phyloP scores from a whole-genome alignment of 2,888 invertebrate species.

The Apoda limacodes region DNA sequence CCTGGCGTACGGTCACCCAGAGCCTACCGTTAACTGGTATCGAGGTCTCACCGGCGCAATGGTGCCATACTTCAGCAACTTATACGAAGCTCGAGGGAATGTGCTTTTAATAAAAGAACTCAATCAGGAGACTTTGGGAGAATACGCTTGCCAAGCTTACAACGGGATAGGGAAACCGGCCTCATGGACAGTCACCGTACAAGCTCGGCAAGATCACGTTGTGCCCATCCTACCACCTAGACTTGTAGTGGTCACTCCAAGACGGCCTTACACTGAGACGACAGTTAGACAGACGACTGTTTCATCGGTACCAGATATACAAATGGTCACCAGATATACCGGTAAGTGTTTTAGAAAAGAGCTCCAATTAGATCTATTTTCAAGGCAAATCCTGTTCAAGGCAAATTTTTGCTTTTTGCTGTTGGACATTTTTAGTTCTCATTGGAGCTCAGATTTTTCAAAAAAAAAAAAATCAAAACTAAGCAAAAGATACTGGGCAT shows the following conservation, averaged over 20 bases:
- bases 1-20: conserved; percentile 84
- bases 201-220: conserved; percentile 79
- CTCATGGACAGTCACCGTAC: conserved; percentile 80
- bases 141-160: conserved; percentile 91
- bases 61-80: conserved; percentile 77
- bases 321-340: conserved; percentile 32
- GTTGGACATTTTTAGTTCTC: too few relatives aligned
- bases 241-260: conserved; percentile 24
- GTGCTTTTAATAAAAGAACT: conserved; percentile 81
- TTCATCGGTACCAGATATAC: conserved; percentile 22
- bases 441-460: too few relatives aligned
- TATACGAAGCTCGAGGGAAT: conserved; percentile 81
- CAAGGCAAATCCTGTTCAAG: too few relatives aligned
- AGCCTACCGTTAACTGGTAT: conserved; percentile 88
- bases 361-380: too few relatives aligned
- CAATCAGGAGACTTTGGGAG: conserved; percentile 78
- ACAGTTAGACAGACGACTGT: too few relatives aligned
- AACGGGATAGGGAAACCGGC: conserved; percentile 84
- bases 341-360: too few relatives aligned
- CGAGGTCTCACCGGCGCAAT: conserved; percentile 76
- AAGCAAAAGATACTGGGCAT: too few relatives aligned
- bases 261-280: conserved; percentile 17
- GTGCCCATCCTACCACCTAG: conserved; percentile 29
- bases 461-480: too few relatives aligned
- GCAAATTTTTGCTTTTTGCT: too few relatives aligned